Evolutionary conservation across 2,797 vertebrate genomes (phyloP), one percentile per base, ranked within the genome.

Genomic region (Bucorvus abyssinicus): DNA sequence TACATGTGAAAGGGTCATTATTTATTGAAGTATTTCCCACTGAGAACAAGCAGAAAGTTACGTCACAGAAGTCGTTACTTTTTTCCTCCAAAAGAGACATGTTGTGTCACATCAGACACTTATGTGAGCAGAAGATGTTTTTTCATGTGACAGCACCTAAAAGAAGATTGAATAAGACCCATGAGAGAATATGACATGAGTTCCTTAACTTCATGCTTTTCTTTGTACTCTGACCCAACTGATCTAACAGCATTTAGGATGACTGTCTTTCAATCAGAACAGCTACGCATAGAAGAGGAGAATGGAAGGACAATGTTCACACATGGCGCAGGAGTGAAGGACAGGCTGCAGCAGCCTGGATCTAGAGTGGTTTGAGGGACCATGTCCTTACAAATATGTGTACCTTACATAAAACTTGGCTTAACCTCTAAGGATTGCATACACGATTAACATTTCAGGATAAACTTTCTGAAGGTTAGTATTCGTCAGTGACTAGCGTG

Each of bases 211-310:
- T 84, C 13, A 36, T 34, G 8, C 30, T 77, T 68, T 10, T 24
- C 61, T 93, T 42, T 91, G 42, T 50, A 24, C 45, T 59, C 29
- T 76, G 47, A 59, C 32, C 12, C 53, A 65, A 14, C 59, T 52
- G 14, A 57, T 57, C 12, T n/a, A 63, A 29, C 11, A 57, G n/a
- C 47, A 40, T 65, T 74, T 75, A 52, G 22, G 27, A 52, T 23
- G 6, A 12, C 0, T 52, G 12, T 76, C 52, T 70, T 88, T 84
- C 49, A 67, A 1, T 52, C 22, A 68, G 44, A 63, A 2, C 20
- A 49, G 56, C 12, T 63, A 7, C 0, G 0, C 16, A 18, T 0
- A 27, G 27, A 81, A 68, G 24, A 67, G 60, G 38, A 47, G 59
- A 80, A 32, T 20, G 50, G 12, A 56, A 92, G 21, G 24, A 74